Conservation (phyloP, 2,113 vertebrate species). For the Edolisoma coerulescens region DNA sequence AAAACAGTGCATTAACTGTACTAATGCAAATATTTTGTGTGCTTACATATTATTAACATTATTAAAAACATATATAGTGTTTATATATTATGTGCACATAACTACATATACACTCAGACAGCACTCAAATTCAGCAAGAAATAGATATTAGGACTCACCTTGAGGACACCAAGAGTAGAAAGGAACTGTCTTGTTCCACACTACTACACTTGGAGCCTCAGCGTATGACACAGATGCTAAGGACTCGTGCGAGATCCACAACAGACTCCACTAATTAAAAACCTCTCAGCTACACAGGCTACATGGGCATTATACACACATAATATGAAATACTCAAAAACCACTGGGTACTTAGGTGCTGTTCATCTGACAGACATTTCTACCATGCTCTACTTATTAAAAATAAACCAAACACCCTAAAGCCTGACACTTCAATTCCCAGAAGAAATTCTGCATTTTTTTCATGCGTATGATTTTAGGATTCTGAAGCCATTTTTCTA, state of each 20-base stretch:
- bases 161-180: background rate
- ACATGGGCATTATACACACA: background rate
- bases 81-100: background rate
- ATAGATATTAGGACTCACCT: background rate
- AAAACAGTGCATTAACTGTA: background rate
- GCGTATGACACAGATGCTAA: background rate
- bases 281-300: background rate
- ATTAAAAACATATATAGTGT: background rate
- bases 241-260: background rate
- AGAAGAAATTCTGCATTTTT: background rate
- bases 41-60: background rate
- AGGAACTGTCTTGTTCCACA: background rate
- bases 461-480: accelerated
- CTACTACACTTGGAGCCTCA: background rate
- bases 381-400: background rate
- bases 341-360: background rate
- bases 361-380: background rate
- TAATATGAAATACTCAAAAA: background rate
- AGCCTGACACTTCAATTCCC: too few species aligned
- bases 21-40: background rate
- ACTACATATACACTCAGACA: background rate
- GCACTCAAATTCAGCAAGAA: background rate
- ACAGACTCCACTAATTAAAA: background rate
- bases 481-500: background rate
- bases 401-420: background rate